Evolutionary conservation across 2,797 vertebrate species (phyloP).

Genomic region (Cossypha dichroa): DNA sequence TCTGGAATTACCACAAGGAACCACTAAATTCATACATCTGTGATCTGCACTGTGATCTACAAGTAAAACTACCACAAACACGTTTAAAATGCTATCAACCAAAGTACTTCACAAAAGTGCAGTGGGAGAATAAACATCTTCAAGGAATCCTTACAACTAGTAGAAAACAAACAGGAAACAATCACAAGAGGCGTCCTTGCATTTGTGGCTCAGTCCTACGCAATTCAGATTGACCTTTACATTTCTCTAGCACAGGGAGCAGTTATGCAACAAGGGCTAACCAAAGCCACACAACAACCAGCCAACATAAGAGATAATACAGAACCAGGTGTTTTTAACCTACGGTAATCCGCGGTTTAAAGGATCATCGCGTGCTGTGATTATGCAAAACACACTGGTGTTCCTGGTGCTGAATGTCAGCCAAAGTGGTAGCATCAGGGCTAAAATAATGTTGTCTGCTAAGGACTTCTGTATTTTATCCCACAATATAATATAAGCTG

Average conservation of each 20-base stretch:
- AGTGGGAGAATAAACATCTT: not conserved
- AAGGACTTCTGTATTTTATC: not conserved
- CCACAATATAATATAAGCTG: not conserved
- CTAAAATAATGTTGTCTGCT: not conserved
- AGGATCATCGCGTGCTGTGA: not conserved
- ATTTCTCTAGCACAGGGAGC: not conserved
- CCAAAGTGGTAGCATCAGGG: not conserved
- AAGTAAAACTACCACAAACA: not conserved
- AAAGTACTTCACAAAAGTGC: not conserved
- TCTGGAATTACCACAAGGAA: not conserved
- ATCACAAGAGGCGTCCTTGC: rapidly evolving
- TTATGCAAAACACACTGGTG: slow-evolving; percentile 1
- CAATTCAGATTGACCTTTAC: not conserved
- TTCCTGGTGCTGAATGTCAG: not conserved
- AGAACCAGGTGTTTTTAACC: slow-evolving; percentile 8
- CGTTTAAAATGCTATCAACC: not conserved
- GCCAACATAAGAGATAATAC: not conserved
- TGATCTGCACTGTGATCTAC: not conserved
- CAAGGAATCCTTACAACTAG: not conserved
- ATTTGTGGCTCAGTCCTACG: not conserved
- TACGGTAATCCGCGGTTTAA: not conserved
- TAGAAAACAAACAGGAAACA: not conserved
- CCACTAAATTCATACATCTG: not conserved
- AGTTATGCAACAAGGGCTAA: not conserved
- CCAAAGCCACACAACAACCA: not conserved